phyloP scores from a whole-genome alignment of 2,888 invertebrate genomes.

The Tetropium fuscum region DNA sequence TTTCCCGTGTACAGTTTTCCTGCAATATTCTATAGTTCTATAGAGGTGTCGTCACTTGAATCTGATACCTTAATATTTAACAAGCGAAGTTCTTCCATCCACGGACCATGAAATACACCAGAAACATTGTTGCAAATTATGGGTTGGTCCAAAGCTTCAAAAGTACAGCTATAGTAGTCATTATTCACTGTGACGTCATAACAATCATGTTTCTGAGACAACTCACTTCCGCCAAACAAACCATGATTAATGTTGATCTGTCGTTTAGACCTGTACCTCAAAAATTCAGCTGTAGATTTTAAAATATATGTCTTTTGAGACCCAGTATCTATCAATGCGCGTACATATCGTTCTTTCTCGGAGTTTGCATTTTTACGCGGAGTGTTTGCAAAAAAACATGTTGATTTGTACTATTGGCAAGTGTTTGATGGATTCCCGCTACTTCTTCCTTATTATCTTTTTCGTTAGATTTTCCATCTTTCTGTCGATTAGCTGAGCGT shows the following conservation, averaged over 20 bases:
- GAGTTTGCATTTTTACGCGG: slow-evolving; percentile 5
- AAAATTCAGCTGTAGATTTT: slow-evolving; percentile 11
- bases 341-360: neutral
- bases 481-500: too few species aligned
- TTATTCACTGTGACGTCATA: neutral
- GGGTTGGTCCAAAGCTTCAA: slow-evolving; percentile 9
- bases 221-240: slow-evolving; percentile 60
- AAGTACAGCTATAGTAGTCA: neutral
- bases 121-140: slow-evolving; percentile 3
- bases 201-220: slow-evolving; percentile 20
- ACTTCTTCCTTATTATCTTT: too few species aligned
- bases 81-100: slow-evolving; percentile 12
- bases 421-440: too few species aligned
- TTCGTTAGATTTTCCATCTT: too few species aligned
- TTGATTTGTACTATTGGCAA: too few species aligned
- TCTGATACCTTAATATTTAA: slow-evolving; percentile 19
- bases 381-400: slow-evolving; percentile 36
- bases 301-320: slow-evolving; percentile 32
- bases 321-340: slow-evolving; percentile 28
- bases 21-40: slow-evolving; percentile 24
- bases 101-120: slow-evolving; percentile 7
- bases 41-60: slow-evolving; percentile 5
- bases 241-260: slow-evolving; percentile 37
- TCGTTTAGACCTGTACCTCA: slow-evolving; percentile 12
- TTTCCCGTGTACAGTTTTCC: slow-evolving; percentile 27